Percentiles rank a stretch among this genome's conserved stretches.
Evolutionary conservation across 2,113 vertebrate genomes (phyloP).

Genomic region (Brachyistius frenatus): DNA sequence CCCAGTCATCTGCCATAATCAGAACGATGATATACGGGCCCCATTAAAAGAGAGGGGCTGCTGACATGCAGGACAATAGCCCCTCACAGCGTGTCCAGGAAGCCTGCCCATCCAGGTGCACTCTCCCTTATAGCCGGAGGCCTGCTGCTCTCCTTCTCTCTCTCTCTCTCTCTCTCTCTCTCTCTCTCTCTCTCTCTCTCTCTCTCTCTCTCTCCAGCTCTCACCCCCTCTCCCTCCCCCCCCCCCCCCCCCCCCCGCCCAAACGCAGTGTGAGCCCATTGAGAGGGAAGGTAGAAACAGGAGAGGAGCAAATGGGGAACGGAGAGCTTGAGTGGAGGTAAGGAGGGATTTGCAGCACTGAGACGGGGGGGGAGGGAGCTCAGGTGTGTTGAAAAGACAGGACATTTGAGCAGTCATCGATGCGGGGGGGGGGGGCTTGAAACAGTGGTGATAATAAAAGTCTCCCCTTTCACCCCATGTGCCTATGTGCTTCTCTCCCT

Average conservation of each 20-base stretch:
- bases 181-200: constrained; percentile 22
- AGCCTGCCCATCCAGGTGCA: constrained; percentile 80
- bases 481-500: constrained; percentile 66
- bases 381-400: constrained; percentile 84
- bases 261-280: constrained; percentile 73
- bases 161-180: constrained; percentile 38
- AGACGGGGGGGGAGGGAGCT: constrained; percentile 51
- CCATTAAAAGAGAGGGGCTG: constrained; percentile 80
- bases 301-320: constrained; percentile 71
- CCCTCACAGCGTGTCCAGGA: constrained; percentile 87
- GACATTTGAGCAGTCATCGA: constrained; percentile 85
- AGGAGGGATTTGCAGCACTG: constrained; percentile 62
- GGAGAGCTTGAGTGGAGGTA: constrained; percentile 56
- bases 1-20: constrained; percentile 80
- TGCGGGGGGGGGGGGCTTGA: constrained; percentile 61
- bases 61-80: constrained; percentile 84
- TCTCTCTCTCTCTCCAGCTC: constrained; percentile 37
- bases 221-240: constrained; percentile 24
- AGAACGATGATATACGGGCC: constrained; percentile 83
- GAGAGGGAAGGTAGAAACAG: constrained; percentile 69
- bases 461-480: constrained; percentile 71
- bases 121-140: constrained; percentile 77
- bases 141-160: constrained; percentile 58
- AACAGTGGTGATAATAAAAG: constrained; percentile 81
- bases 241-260: constrained; percentile 23